phyloP scores from a whole-genome alignment of 2,113 vertebrate genomes.

The Stigmatopora argus region DNA sequence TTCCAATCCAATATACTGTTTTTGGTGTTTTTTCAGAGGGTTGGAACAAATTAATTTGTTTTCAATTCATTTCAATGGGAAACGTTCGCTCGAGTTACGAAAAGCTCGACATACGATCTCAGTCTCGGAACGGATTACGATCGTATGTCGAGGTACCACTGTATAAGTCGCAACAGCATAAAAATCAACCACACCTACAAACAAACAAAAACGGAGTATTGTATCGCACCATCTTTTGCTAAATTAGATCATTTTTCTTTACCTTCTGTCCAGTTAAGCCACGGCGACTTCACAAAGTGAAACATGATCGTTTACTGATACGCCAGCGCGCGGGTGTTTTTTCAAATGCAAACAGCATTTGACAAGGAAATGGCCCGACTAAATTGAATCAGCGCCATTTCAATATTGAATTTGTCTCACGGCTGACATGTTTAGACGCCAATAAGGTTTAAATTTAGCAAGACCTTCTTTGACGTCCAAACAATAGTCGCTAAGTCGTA shows the following conservation, averaged over 20 bases:
- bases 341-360: conserved; percentile 27
- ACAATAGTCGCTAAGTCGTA: conserved; percentile 15
- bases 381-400: conserved; percentile 40
- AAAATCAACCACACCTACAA: no score
- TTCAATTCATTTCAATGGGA: no score
- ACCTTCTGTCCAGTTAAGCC: neutral
- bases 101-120: no score
- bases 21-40: no score
- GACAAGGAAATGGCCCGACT: conserved; percentile 39
- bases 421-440: conserved; percentile 35
- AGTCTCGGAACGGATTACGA: no score
- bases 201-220: no score
- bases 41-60: no score
- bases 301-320: neutral
- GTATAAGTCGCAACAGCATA: no score
- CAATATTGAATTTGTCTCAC: conserved; percentile 41
- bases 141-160: no score
- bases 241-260: neutral
- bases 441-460: conserved; percentile 44
- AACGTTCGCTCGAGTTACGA: no score
- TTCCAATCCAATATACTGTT: no score
- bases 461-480: conserved; percentile 11
- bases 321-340: conserved; percentile 24
- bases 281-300: neutral
- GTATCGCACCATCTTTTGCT: no score